Evolutionary conservation across 2,113 vertebrate species (phyloP), one percentile per base, ranked within the genome.

Genomic region (Desmodus rotundus): DNA sequence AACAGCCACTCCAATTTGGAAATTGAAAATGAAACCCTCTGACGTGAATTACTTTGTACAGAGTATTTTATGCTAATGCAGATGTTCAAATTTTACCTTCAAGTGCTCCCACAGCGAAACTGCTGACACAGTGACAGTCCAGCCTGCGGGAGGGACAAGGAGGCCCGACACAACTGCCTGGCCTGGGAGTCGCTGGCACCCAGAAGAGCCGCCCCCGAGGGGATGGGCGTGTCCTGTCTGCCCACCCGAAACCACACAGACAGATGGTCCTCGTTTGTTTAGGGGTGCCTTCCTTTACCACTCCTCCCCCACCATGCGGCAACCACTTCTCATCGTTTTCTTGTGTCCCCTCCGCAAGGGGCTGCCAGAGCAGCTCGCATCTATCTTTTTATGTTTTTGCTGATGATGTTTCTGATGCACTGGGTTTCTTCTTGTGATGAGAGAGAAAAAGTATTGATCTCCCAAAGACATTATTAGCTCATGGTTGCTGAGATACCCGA

Each of bases 371-470:
- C 45, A 94, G 88, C 74, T 88, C 89, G 91, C 56, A 36, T 24
- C 3, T 65, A 68, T 83, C 82, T 94, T 93, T 94, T 95, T 58
- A 83, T 76, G 96, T 52, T 91, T 94, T 91, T 80, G 81, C 63
- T 83, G 22, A 93, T 95, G 82, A 91, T 61, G 80, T 91, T 96
- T 86, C 36, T 80, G 77, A 94, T 52, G 43, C 19, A 1, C 43
- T 54, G 47, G 22, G 54, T 92, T 93, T 89, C 87, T 95, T 56
- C 74, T 88, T 89, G 76, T 87, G 77, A 93, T 93, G 90, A 95
- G 76, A 93, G 36, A 15, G 63, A 94, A 92, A 70, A 73, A 85
- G 72, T 93, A 96, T 96, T 61, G 67, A 96, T 93, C 82, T 73
- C 19, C n/a, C 10, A 26, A 87, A 91, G 54, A 90, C 82, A 83